phyloP scores from a whole-genome alignment of 2,888 invertebrate genomes.

The Aspidapion aeneum region DNA sequence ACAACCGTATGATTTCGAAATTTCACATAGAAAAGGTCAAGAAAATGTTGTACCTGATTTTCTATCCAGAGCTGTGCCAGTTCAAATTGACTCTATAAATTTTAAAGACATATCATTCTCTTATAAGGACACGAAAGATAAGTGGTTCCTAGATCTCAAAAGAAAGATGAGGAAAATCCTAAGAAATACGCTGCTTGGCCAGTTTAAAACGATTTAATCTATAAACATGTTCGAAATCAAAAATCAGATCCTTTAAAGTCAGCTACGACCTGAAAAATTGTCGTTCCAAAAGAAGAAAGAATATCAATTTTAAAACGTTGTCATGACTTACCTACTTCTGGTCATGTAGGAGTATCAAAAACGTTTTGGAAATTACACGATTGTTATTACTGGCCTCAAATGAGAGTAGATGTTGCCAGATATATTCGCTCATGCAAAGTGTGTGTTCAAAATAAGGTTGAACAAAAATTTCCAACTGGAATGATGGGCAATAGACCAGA shows the following conservation, averaged over 20 bases:
- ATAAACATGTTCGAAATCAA: constrained; percentile 3
- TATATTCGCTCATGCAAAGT: constrained; percentile 1
- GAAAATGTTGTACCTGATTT: constrained; percentile 19
- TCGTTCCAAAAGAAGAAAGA: constrained; percentile 1
- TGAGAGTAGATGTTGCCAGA: not conserved
- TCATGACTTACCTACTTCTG: constrained; percentile 17
- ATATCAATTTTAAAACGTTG: not conserved
- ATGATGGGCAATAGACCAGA: constrained; percentile 7
- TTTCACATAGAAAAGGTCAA: constrained; percentile 23
- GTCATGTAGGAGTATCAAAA: constrained; percentile 3
- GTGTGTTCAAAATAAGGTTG: constrained; percentile 3
- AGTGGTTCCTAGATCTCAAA: constrained; percentile 6
- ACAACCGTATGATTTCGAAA: constrained; percentile 26
- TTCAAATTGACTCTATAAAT: constrained; percentile 3
- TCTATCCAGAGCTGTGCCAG: constrained; percentile 8
- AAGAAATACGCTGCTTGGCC: constrained; percentile 7
- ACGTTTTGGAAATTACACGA: not conserved
- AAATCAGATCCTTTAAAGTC: not conserved
- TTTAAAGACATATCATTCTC: not conserved
- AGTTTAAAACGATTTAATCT: constrained; percentile 2
- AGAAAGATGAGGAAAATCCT: not conserved
- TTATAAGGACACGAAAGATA: not conserved
- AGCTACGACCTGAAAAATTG: constrained; percentile 8
- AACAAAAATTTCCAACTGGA: constrained; percentile 2
- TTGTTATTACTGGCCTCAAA: constrained; percentile 3